A percentile compares a stretch with the other conserved stretches of the same genome.
These are phyloP conservation scores for Megaustenia siamemsis DNA, from an alignment of 2,888 invertebrate genomes.

Conservation along the genomic window DNA sequence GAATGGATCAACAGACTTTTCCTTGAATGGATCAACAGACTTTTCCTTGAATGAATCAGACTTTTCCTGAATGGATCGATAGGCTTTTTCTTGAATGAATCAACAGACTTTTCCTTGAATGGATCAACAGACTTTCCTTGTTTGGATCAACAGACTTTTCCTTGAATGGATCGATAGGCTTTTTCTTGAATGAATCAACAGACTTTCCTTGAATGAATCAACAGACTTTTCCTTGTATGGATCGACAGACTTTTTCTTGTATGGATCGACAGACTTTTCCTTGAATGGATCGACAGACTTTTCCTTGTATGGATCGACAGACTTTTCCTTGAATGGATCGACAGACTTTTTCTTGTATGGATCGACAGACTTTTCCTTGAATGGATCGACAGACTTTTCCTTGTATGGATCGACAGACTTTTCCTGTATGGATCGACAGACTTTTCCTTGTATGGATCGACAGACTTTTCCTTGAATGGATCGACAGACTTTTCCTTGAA, in stretches of 20 bases:
- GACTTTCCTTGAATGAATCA: constrained; percentile 28
- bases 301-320: background rate
- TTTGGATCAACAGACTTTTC: constrained; percentile 32
- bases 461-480: background rate
- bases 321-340: background rate
- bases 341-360: background rate
- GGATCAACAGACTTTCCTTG: too few relatives aligned
- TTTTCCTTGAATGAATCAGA: background rate
- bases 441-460: background rate
- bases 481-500: constrained; percentile 8
- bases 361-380: constrained; percentile 1
- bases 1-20: background rate
- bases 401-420: background rate
- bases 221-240: background rate
- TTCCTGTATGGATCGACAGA: background rate
- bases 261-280: background rate
- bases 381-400: background rate
- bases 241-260: background rate
- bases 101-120: constrained; percentile 6
- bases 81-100: background rate
- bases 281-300: background rate
- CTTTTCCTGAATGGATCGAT: too few relatives aligned
- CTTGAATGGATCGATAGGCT: background rate
- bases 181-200: too few relatives aligned
- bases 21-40: background rate